A percentile compares a stretch with the other conserved stretches of the same genome.
Evolutionary conservation across 2,888 invertebrate genomes (phyloP).

Genomic region (Hypsopygia costalis): DNA sequence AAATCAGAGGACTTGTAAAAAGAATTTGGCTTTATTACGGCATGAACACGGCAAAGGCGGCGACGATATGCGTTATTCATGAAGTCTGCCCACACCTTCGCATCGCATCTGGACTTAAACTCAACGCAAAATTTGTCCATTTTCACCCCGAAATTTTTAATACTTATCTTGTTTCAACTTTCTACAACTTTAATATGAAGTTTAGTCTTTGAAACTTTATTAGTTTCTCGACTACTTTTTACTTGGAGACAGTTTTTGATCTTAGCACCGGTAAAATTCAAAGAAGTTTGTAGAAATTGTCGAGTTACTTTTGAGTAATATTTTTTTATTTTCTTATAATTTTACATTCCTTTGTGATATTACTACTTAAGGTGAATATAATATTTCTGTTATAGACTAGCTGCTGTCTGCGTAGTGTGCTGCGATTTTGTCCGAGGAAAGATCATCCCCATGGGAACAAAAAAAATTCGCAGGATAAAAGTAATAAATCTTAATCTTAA

Average conservation of each 20-base stretch:
- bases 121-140: conserved; percentile 52
- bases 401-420: no score
- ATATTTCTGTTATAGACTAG: no score
- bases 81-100: conserved; percentile 30
- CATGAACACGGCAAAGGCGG: conserved; percentile 36
- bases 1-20: conserved; percentile 18
- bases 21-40: conserved; percentile 32
- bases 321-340: no score
- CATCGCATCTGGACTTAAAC: conserved; percentile 46
- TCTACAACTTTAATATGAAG: conserved; percentile 19
- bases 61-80: conserved; percentile 38
- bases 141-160: conserved; percentile 49
- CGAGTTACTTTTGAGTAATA: not conserved
- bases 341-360: no score
- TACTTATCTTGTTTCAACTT: conserved; percentile 22
- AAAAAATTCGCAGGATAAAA: no score
- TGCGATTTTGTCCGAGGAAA: no score
- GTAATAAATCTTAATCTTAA: no score
- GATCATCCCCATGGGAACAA: no score
- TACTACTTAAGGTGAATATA: no score
- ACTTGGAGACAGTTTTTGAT: conserved; percentile 21
- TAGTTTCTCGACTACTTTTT: conserved; percentile 29
- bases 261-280: conserved; percentile 1
- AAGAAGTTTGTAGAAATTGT: conserved; percentile 3
- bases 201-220: conserved; percentile 36